Base-by-base conservation (phyloP, 2,113 vertebrate species). In the Marcusenius ussheri region DNA sequence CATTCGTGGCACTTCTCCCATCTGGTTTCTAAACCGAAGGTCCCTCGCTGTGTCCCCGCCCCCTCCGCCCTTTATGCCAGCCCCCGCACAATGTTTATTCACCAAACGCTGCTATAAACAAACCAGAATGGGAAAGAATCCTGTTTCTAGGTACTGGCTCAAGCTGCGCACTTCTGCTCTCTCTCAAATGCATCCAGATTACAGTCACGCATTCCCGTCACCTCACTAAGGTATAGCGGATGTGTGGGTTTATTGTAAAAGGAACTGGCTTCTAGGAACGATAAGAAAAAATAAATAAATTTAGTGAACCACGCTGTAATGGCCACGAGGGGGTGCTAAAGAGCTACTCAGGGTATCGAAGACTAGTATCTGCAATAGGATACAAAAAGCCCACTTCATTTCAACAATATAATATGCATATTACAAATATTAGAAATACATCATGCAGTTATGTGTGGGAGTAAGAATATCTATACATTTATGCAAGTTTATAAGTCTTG, bases 1-100 rank as follows among this genome's bases (percentile, higher is more conserved):
- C 74, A 80, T 80, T 39, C 35, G 35, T 80, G 74, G 74, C 74
- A 42, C 74, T 80, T 80, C 74, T 80, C 74, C 74, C 74, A 80
- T 80, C 74, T 80, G 74, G 74, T 80, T 42, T 80, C 66, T 80
- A 80, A 80, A 80, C 74, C 74, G 31, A 80, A 42, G 74, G 35
- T 80, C 5, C 74, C 74, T 80, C 35, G 74, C 74, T 80, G 35
- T 80, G 74, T 80, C 74, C 74, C 74, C 74, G 35, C 74, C 74
- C 17, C 35, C 74, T 39, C n/a, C 1, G 62, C n/a, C 0, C 62
- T 70, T 27, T 70, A 70, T 70, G 62, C 62, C 62, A 70, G 62
- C 62, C 62, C 62, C 62, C 62, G 74, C 74, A 80, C 39, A 19
- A 42, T 42, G 74, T 80, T 80, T 80, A 80, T 35, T 80, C 74